Evolutionary conservation across 2,888 invertebrate genomes (phyloP), one percentile per base, ranked within the genome.

Genomic region (Tridacna crocea): DNA sequence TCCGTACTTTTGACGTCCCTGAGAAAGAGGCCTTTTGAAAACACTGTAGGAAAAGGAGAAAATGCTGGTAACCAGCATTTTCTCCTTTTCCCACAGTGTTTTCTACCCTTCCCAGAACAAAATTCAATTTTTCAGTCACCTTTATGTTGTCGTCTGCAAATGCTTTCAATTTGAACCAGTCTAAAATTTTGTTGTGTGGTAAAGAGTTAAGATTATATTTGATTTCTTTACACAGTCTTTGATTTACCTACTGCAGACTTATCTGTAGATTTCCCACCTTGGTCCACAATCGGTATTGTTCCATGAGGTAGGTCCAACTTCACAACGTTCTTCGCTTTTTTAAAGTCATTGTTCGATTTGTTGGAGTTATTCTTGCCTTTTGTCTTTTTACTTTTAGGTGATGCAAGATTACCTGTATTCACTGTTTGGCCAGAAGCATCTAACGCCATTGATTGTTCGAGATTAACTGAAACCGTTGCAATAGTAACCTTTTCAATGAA

Each of bases 401-500:
- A 3, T 15, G 17, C 55, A 6, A 19, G 55, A 6, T 19, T 55
- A 19, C 55, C 61, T 61, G 36, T 36, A 36, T n/a, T 24, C 61
- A 61, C 22, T 17, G 70, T 70, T 70, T 48, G 70, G n/a, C 70
- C 70, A 4, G 70, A 51, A 12, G 36, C 51, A 17, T 51, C 51
- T 24, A 46, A 22, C 12, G 70, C 22, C n/a, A 70, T 24, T 4
- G 70, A 51, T 17, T 70, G 70, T 51, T 70, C 51, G 0, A 70
- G 70, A 0, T 65, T 60, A 2, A 75, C 22, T 27, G 75, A 72
- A 46, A 61, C 61, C 8, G 79, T 72, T 8, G 79, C 65, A 15
- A 75, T 51, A 12, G 79, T 75, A 10, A 79, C 75, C 4, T 47
- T 61, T 36, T 70, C 79, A 46, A 61, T 47, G 22, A 46, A 17